phyloP scores from a whole-genome alignment of 30 jellyfish, hydroid and myxozoan species.

The Aurelia aurita complex sp. Pacific region DNA sequence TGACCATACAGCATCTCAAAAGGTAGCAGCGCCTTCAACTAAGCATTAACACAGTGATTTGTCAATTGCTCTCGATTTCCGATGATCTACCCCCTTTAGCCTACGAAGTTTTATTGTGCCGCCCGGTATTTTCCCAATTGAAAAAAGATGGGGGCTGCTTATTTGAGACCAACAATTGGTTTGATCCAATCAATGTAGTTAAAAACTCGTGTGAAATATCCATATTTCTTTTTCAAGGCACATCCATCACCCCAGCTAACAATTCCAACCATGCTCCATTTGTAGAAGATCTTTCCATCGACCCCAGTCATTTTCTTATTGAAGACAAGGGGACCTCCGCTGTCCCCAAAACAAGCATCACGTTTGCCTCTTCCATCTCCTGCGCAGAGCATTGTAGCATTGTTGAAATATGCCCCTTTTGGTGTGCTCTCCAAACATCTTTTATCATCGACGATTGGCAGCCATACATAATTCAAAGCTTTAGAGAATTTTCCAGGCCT shows the following conservation, averaged over 20 bases:
- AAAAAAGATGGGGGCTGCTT: too few relatives aligned
- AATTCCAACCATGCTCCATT: constrained; percentile 38
- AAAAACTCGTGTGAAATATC: constrained; percentile 36
- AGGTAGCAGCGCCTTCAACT: too few relatives aligned
- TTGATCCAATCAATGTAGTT: constrained; percentile 31
- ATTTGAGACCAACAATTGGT: constrained; percentile 1
- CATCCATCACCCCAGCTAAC: constrained; percentile 73
- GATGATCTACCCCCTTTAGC: too few relatives aligned
- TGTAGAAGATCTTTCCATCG: not conserved
- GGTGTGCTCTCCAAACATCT: constrained; percentile 7
- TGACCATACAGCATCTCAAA: too few relatives aligned
- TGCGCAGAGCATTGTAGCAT: constrained; percentile 39
- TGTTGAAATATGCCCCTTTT: not conserved
- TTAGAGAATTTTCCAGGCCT: not conserved
- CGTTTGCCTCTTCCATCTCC: constrained; percentile 47
- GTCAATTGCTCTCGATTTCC: too few relatives aligned
- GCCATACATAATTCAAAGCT: not conserved
- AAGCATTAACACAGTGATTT: too few relatives aligned
- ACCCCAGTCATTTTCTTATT: constrained; percentile 2
- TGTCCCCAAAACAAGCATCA: constrained; percentile 62
- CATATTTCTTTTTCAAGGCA: constrained; percentile 37
- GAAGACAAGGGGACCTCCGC: constrained; percentile 59
- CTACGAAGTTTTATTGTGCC: too few relatives aligned
- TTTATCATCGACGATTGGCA: constrained; percentile 28
- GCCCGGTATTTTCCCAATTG: too few relatives aligned